Base-by-base conservation (phyloP, 2,797 vertebrate species). In the Varecia variegata region DNA sequence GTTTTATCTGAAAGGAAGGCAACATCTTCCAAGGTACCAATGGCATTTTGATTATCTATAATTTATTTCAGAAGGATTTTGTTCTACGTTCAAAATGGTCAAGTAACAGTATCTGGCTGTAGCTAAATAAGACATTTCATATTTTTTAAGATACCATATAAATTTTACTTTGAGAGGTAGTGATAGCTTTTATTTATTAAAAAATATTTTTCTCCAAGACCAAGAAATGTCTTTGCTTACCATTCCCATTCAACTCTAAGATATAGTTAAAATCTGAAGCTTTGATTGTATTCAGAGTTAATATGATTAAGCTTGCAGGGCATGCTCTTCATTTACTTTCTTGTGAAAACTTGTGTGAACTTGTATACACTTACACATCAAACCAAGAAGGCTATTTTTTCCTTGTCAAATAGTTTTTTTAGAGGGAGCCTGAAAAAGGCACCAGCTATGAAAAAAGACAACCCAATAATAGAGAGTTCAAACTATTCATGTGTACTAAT, bases 71-170 rank as follows among this genome's bases (percentile, higher is more conserved):
- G 92, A 96, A 97, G n/a, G 62, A 97, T 90, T 92, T 97, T 95
- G 95, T 95, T 96, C 89, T 47, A 85, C 12, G 14, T 92, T 98
- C 80, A 93, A 96, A 96, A 94, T 54, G 56, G 5, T 89, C 43
- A 32, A 93, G 94, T 45, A 94, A 94, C 18, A 92, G 35, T 90
- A 35, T 85, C 85, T 92, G 79, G 18, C 40, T 52, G 45, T 83
- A 96, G 73, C 92, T 96, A 97, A 93, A 93, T 95, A 98, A 98
- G 94, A 94, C 94, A 97, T 13, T 97, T 96, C 52, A 32, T 93
- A 74, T n/a, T 95, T 67, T 89, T 91, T 93, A 90, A 38, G 68
- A 95, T 56, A 81, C 21, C 13, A 67, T 96, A 95, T 95, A 95
- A 94, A 97, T 97, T 98, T 97, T 92, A 32, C 84, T 97, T 90